Percentiles rank a stretch among this genome's conserved stretches.
These are phyloP conservation scores for Piprites chloris DNA, from an alignment of 2,113 vertebrate species.

Conservation along the genomic window DNA sequence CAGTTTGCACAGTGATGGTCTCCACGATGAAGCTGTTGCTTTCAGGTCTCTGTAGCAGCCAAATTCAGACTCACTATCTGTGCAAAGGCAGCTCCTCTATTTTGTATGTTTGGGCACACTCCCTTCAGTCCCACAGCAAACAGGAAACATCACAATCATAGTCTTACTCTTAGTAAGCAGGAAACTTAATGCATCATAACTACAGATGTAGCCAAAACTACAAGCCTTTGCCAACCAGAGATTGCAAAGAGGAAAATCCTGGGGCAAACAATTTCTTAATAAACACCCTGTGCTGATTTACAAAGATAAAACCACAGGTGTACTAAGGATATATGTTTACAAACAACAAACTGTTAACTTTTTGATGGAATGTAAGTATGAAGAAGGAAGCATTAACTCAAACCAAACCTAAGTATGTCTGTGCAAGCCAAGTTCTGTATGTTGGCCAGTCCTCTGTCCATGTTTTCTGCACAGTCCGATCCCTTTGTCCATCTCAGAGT, in stretches of 20 bases:
- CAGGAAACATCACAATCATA: background rate
- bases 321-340: background rate
- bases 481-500: background rate
- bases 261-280: background rate
- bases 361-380: background rate
- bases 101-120: background rate
- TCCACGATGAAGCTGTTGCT: background rate
- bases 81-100: background rate
- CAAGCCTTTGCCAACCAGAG: background rate
- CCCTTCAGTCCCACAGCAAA: background rate
- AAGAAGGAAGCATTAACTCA: constrained; percentile 14
- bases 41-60: background rate
- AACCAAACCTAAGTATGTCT: background rate
- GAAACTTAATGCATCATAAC: background rate
- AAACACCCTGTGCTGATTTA: background rate
- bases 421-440: background rate
- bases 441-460: background rate
- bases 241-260: background rate
- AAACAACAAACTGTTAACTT: background rate
- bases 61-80: background rate
- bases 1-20: background rate
- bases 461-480: background rate
- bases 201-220: background rate
- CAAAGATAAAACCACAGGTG: background rate
- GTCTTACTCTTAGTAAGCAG: background rate